These are phyloP conservation scores for Lomographa bimaculata DNA, from an alignment of 2,888 invertebrate genomes.

Conservation along the genomic window DNA sequence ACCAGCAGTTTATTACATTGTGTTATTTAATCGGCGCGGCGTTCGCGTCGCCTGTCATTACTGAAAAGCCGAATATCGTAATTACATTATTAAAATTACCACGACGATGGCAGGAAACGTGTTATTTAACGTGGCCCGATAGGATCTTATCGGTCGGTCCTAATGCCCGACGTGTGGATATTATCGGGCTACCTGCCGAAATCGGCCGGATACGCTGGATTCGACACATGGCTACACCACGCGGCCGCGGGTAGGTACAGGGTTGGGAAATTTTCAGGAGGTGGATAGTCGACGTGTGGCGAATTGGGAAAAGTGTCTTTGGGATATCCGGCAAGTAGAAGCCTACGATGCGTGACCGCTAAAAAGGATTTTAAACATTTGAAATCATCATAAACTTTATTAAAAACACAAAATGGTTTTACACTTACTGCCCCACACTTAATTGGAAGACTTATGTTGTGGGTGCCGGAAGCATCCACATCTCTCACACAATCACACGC, in stretches of 20 bases:
- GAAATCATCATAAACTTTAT: no score
- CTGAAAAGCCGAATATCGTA: slow-evolving; percentile 73
- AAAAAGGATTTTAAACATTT: no score
- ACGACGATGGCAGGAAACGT: slow-evolving; percentile 81
- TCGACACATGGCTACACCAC: slow-evolving; percentile 55
- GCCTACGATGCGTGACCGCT: no score
- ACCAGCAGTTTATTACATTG: slow-evolving; percentile 43
- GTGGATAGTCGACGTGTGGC: no score
- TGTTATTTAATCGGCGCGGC: slow-evolving; percentile 52
- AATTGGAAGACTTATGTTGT: no score
- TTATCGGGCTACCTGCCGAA: slow-evolving; percentile 77
- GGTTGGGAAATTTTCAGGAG: slow-evolving; percentile 28
- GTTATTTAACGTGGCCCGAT: slow-evolving; percentile 80
- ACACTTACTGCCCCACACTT: no score
- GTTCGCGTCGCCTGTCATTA: slow-evolving; percentile 59
- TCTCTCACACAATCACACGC: no score
- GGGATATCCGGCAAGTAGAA: no score
- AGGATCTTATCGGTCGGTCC: slow-evolving; percentile 77
- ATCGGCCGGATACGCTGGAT: slow-evolving; percentile 64
- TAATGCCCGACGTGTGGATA: slow-evolving; percentile 81
- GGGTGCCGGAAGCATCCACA: no score
- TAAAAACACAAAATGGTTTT: no score
- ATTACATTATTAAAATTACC: slow-evolving; percentile 81
- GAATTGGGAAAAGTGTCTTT: no score
- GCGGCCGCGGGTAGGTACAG: slow-evolving; percentile 45